A percentile compares a stretch with the other conserved stretches of the same genome.
phyloP scores from a whole-genome alignment of 2,888 invertebrate genomes.

The Leucania comma region DNA sequence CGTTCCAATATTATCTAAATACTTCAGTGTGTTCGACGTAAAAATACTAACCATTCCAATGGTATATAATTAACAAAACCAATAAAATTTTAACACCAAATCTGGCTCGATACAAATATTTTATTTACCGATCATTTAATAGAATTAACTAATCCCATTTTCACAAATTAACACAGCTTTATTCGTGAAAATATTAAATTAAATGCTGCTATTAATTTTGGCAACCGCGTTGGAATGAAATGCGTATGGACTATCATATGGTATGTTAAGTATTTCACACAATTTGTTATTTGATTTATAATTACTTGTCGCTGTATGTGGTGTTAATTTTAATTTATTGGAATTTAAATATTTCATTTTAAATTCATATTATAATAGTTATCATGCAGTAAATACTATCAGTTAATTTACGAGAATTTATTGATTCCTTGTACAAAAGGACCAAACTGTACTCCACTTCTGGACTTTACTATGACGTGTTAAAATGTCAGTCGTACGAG shows the following conservation, averaged over 20 bases:
- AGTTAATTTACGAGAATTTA: too few relatives aligned
- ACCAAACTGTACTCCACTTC: too few relatives aligned
- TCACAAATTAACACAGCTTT: slow-evolving; percentile 40
- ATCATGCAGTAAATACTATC: neutral
- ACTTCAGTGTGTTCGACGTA: too few relatives aligned
- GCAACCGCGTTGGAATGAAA: slow-evolving; percentile 24
- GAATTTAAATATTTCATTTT: slow-evolving; percentile 7
- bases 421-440: too few relatives aligned
- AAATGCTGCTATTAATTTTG: slow-evolving; percentile 51
- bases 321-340: slow-evolving; percentile 20
- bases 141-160: slow-evolving; percentile 40
- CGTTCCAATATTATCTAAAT: too few relatives aligned
- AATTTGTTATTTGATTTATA: slow-evolving; percentile 10
- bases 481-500: too few relatives aligned
- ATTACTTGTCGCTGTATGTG: slow-evolving; percentile 11
- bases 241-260: slow-evolving; percentile 16
- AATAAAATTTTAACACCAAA: slow-evolving; percentile 8
- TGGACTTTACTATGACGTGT: too few relatives aligned
- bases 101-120: slow-evolving; percentile 5
- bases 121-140: slow-evolving; percentile 22
- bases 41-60: too few relatives aligned
- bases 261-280: slow-evolving; percentile 8
- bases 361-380: neutral
- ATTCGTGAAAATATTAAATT: slow-evolving; percentile 54
- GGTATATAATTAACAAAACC: neutral